Evolutionary conservation across 1,140 invertebrate species (phyloP).

Genomic region (Latrodectus geometricus): DNA sequence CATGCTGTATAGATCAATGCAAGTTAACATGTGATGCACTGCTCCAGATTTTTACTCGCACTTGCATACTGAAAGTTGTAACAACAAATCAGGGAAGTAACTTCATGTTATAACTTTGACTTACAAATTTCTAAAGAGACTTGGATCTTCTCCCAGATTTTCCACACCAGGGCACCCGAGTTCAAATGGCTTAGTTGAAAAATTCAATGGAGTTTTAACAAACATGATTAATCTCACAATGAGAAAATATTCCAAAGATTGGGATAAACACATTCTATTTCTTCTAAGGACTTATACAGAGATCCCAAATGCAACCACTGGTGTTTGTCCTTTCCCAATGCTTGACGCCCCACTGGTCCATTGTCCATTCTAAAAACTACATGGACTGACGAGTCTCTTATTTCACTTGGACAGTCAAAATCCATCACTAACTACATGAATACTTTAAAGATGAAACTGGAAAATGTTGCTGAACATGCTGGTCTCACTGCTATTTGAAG

Average conservation of each 20-base stretch:
- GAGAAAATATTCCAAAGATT: no score
- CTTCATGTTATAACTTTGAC: neutral
- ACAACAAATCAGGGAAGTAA: neutral
- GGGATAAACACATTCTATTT: constrained; percentile 2
- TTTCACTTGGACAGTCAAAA: neutral
- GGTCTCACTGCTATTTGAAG: no score
- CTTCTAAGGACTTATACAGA: constrained; percentile 12
- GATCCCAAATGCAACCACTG: neutral
- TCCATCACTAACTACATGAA: neutral
- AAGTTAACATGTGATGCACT: constrained; percentile 2
- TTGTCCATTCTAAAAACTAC: constrained; percentile 10
- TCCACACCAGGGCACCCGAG: neutral
- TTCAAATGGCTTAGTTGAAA: neutral
- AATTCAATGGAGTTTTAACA: constrained; percentile 23
- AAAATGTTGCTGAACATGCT: no score
- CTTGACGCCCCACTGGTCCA: neutral
- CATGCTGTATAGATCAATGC: no score
- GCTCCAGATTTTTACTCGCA: neutral
- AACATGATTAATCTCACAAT: neutral
- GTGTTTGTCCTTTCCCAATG: constrained; percentile 12
- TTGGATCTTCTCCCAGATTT: neutral
- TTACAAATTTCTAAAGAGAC: neutral
- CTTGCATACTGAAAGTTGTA: neutral
- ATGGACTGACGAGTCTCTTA: constrained; percentile 7
- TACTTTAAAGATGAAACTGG: neutral